phyloP scores from a whole-genome alignment of 1,140 invertebrate species.

The Ruditapes philippinarum region DNA sequence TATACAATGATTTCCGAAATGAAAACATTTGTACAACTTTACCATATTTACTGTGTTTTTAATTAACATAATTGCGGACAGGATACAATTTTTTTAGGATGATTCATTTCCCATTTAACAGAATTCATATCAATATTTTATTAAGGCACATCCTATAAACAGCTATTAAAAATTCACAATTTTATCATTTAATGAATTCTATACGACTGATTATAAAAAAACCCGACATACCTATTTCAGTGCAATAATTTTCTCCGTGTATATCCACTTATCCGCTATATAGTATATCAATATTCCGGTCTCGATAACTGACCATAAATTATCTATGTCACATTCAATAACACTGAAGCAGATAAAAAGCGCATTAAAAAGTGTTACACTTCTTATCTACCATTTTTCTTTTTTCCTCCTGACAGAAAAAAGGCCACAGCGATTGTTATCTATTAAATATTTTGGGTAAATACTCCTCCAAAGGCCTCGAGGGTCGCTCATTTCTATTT shows the following conservation, averaged over 20 bases:
- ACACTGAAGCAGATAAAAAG: not conserved
- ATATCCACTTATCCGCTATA: not conserved
- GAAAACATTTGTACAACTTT: too few relatives aligned
- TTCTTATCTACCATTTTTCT: constrained; percentile 36
- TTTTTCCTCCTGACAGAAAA: not conserved
- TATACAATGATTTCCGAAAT: too few relatives aligned
- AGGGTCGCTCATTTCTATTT: constrained; percentile 2
- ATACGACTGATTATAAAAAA: not conserved
- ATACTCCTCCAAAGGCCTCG: not conserved
- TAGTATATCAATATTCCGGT: not conserved
- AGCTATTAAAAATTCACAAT: not conserved
- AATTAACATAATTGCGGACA: too few relatives aligned
- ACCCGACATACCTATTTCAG: not conserved
- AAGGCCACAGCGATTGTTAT: constrained; percentile 45
- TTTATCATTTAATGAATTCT: not conserved
- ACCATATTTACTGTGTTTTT: too few relatives aligned
- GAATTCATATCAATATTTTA: not conserved
- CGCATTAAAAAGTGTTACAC: constrained; percentile 7
- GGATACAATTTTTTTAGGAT: too few relatives aligned
- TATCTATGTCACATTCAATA: not conserved
- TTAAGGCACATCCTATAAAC: not conserved
- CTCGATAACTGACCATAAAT: constrained; percentile 9
- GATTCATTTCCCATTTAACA: not conserved
- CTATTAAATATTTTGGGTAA: constrained; percentile 39
- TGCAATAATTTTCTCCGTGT: not conserved